phyloP scores from a whole-genome alignment of 2,797 vertebrate species.

The Limosa lapponica region DNA sequence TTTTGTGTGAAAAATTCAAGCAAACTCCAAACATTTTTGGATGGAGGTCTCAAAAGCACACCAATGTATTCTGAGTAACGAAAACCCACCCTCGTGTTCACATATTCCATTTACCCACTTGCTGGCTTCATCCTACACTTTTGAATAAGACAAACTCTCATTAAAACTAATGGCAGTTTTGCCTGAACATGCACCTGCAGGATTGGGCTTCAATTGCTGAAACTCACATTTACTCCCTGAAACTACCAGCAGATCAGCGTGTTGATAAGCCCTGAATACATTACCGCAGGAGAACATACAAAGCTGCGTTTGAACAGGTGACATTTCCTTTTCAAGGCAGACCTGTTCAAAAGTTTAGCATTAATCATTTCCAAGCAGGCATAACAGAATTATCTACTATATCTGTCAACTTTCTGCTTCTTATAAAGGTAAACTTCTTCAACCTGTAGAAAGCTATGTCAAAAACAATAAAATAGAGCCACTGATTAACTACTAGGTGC shows the following conservation, averaged over 20 bases:
- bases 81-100: constrained; percentile 3
- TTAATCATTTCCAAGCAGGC: constrained; percentile 71
- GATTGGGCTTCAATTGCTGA: constrained; percentile 60
- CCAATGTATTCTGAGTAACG: background rate
- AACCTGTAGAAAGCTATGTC: constrained; percentile 27
- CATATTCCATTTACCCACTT: constrained; percentile 28
- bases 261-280: constrained; percentile 68
- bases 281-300: constrained; percentile 53
- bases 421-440: constrained; percentile 51
- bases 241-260: constrained; percentile 62
- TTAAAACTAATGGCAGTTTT: constrained; percentile 61
- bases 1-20: constrained; percentile 20
- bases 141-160: constrained; percentile 46
- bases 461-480: constrained; percentile 32
- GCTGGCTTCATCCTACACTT: constrained; percentile 25
- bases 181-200: constrained; percentile 69
- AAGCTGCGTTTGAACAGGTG: constrained; percentile 78
- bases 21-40: background rate
- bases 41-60: constrained; percentile 22
- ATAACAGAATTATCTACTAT: constrained; percentile 64
- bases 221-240: constrained; percentile 68
- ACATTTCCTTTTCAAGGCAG: constrained; percentile 68
- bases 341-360: constrained; percentile 60
- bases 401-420: constrained; percentile 60
- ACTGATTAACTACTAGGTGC: constrained; percentile 52